Base-by-base conservation (phyloP, 2,888 invertebrate genomes). In the Trisateles emortualis region DNA sequence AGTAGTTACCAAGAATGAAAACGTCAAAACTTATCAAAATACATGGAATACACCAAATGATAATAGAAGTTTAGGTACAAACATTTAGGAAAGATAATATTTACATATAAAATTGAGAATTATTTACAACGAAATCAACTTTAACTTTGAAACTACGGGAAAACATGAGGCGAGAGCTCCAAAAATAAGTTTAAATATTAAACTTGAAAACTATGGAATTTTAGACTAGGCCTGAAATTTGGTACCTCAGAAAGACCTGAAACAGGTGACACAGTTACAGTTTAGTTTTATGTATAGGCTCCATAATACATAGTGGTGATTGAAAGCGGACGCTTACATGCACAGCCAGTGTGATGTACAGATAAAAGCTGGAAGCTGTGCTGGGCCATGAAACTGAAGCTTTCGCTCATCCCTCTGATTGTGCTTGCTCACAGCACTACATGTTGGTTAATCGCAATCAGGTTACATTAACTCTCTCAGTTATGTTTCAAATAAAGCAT, bases 331-430 rank as follows among this genome's bases (percentile, higher is more conserved):
- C 70, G 72, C 60, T 65, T 50, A 65, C 87, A 87, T 87, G 87
- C 87, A 79, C 77, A 85, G 83, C 82, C 83, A 76, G 61, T 69
- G 76, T 77, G 70, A 66, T 68, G 78, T 70, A 38, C 41, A 42
- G 67, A 72, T 62, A 68, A 52, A 86, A 88, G 88, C 88, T 79
- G 71, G 62, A 83, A 86, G 86, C 85, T 59, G 61, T 69, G 62
- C 36, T 64, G 62, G 67, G 45, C 61, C 69, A 78, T 77, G 81
- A 84, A 83, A 83, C 80, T 84, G 83, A 84, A 83, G 83, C 78
- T 53, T 55, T 64, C 53, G 56, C 52, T 59, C 46, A 54, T 53
- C 39, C 26, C 42, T 67, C 41, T 16, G 55, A 60, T 59, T 53
- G 50, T 59, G 54, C 50, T 57, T 39, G 64, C 50, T 50, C 48